phyloP scores from a whole-genome alignment of 2,888 invertebrate species.

The Zhuqinia jingwanae region DNA sequence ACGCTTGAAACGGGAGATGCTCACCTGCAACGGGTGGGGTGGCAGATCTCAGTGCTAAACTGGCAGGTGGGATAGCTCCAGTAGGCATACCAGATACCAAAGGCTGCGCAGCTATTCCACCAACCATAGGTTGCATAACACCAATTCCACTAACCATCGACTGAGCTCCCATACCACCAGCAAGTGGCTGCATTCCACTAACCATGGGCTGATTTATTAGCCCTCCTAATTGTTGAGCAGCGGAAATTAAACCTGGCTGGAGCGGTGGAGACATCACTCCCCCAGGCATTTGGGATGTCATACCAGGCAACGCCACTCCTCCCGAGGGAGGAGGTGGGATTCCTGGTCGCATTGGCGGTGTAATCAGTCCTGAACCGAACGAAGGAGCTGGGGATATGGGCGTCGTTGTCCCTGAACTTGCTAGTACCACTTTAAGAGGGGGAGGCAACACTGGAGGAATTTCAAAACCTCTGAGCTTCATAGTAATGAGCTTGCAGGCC shows the following conservation, averaged over 20 bases:
- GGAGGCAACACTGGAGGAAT: conserved; percentile 92
- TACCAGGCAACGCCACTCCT: conserved; percentile 75
- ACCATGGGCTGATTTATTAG: conserved; percentile 54
- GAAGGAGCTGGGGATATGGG: conserved; percentile 74
- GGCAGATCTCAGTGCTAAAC: conserved; percentile 71
- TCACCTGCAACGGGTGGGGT: conserved; percentile 66
- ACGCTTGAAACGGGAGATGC: too few relatives aligned
- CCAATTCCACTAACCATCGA: conserved; percentile 44
- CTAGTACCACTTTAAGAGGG: conserved; percentile 81
- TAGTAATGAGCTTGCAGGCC: conserved; percentile 97
- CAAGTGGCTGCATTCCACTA: conserved; percentile 54
- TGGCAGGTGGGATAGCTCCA: conserved; percentile 73
- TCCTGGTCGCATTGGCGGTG: conserved; percentile 67
- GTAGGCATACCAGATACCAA: conserved; percentile 69
- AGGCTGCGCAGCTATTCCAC: conserved; percentile 55
- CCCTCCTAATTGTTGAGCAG: conserved; percentile 69
- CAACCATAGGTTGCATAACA: conserved; percentile 58
- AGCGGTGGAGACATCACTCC: conserved; percentile 71
- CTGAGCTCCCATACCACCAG: conserved; percentile 53
- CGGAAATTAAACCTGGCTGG: conserved; percentile 58
- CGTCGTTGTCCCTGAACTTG: conserved; percentile 76
- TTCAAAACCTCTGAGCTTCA: conserved; percentile 95
- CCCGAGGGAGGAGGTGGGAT: conserved; percentile 41
- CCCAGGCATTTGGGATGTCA: conserved; percentile 58
- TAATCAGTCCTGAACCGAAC: conserved; percentile 68